Percentiles rank a stretch among this genome's conserved stretches.
phyloP scores from a whole-genome alignment of 2,113 vertebrate genomes.

The Centropristis striata region DNA sequence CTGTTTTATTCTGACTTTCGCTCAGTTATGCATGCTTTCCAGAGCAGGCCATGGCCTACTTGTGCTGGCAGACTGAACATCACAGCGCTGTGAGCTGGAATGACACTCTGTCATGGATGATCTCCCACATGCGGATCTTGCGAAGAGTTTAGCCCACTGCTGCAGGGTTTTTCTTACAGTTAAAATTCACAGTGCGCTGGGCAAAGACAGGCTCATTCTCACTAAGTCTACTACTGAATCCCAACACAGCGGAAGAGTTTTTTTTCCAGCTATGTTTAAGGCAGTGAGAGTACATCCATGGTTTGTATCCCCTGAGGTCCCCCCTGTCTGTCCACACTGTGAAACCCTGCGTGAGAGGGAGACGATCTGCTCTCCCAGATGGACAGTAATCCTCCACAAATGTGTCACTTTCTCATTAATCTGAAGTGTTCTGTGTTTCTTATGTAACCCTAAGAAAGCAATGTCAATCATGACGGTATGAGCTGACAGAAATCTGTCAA shows the following conservation, averaged over 20 bases:
- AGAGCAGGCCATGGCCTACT: conserved; percentile 79
- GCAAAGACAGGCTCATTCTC: conserved; percentile 68
- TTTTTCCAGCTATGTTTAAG: conserved; percentile 46
- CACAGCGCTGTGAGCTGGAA: conserved; percentile 81
- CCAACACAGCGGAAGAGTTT: conserved; percentile 38
- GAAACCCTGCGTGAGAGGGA: conserved; percentile 48
- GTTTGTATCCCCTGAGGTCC: conserved; percentile 32
- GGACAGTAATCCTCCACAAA: conserved; percentile 65
- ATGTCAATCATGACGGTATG: background rate
- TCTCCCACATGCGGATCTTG: conserved; percentile 71
- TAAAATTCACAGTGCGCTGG: conserved; percentile 74
- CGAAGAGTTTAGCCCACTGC: conserved; percentile 64
- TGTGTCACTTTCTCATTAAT: conserved; percentile 73
- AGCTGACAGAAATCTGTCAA: conserved; percentile 46
- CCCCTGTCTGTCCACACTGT: conserved; percentile 39
- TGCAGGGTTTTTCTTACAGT: conserved; percentile 64
- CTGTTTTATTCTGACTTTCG: conserved; percentile 72
- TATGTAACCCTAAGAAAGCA: conserved; percentile 42
- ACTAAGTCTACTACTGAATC: conserved; percentile 59
- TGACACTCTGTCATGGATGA: conserved; percentile 84
- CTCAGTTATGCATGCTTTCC: conserved; percentile 66
- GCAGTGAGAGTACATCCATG: conserved; percentile 30
- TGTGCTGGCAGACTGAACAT: conserved; percentile 80
- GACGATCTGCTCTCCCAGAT: conserved; percentile 46
- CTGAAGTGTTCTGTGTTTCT: conserved; percentile 20